Evolutionary conservation across 2,888 invertebrate species (phyloP), one percentile per base, ranked within the genome.

Genomic region (Polyploca ridens): DNA sequence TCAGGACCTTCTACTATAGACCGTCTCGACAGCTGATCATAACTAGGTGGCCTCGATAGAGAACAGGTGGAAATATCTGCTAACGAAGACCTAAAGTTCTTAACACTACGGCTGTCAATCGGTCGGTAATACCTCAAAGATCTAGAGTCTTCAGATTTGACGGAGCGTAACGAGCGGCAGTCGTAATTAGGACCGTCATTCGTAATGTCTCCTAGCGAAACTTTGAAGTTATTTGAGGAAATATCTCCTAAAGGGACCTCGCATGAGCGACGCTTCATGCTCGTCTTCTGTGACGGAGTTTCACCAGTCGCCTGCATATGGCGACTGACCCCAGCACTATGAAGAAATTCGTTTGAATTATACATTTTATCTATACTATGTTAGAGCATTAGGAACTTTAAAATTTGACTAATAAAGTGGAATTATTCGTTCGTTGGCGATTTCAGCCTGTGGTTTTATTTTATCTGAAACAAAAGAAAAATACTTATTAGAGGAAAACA

Each of bases 301-400:
- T 94, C 94, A 4, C 93, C 94, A 3, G 94, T 93, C 1, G 94
- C 94, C 67, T 93, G 91, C 93, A 93, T 93, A 69, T 93, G 92
- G 10, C 93, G 90, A 73, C 93, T 93, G 0, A 94, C 93, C 68
- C 93, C 93, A 7, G 93, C 92, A 69, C 93, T 93, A 16, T 92
- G 93, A 68, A 93, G 72, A 70, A 93, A 94, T 78, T 94, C 94
- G 72, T 87, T 94, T 6, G 94, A 94, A 80, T 86, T 91, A 72
- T 93, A 94, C 86, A 94, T 93, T 87, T 80, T 88, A 81, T 60
- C 64, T 66, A 76, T 74, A 72, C 80, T 89, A 86, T 76, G 73
- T 73, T 83, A 86, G 19, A n/a, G 27, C 61, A 7, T 84, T 91
- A 91, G 93, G 93, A 93, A 93, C 93, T 92, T 89, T 79, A 65